A percentile compares a stretch with the other conserved stretches of the same genome.
Evolutionary conservation across 2,113 vertebrate genomes (phyloP).

Genomic region (Limnothrissa miodon): DNA sequence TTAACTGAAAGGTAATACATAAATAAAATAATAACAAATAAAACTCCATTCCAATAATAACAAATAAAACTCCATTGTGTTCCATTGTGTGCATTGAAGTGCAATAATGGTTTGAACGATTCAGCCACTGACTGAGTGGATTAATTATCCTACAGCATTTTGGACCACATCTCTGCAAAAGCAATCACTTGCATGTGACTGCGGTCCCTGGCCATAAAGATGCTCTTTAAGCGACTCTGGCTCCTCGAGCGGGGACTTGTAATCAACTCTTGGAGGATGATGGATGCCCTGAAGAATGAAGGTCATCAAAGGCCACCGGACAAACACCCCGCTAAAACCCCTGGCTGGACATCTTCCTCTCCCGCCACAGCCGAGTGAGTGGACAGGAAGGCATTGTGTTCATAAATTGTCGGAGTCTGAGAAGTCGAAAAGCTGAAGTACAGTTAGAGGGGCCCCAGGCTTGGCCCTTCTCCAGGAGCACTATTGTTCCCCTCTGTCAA

Average conservation of each 20-base stretch:
- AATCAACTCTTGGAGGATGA: constrained; percentile 24
- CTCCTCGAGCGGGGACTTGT: neutral
- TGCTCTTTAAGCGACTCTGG: constrained; percentile 14
- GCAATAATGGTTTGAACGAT: neutral
- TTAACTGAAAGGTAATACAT: too few species aligned
- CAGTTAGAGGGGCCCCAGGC: constrained; percentile 6
- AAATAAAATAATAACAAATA: too few species aligned
- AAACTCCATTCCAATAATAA: too few species aligned
- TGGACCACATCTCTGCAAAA: neutral
- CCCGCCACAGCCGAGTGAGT: neutral
- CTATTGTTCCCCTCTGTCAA: constrained; percentile 53
- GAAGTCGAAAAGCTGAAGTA: constrained; percentile 20
- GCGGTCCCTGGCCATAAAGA: constrained; percentile 16
- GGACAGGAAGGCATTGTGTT: constrained; percentile 48
- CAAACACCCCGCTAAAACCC: constrained; percentile 28
- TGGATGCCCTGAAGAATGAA: constrained; percentile 33
- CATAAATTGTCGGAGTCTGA: constrained; percentile 33
- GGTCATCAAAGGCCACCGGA: constrained; percentile 29
- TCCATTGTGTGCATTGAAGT: neutral
- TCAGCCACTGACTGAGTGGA: neutral
- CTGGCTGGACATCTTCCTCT: neutral
- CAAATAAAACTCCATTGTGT: too few species aligned
- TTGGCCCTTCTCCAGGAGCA: constrained; percentile 42
- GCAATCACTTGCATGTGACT: neutral
- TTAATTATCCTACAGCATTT: neutral